Base-by-base conservation (phyloP, 1,140 invertebrate species). In the Papilio machaon region DNA sequence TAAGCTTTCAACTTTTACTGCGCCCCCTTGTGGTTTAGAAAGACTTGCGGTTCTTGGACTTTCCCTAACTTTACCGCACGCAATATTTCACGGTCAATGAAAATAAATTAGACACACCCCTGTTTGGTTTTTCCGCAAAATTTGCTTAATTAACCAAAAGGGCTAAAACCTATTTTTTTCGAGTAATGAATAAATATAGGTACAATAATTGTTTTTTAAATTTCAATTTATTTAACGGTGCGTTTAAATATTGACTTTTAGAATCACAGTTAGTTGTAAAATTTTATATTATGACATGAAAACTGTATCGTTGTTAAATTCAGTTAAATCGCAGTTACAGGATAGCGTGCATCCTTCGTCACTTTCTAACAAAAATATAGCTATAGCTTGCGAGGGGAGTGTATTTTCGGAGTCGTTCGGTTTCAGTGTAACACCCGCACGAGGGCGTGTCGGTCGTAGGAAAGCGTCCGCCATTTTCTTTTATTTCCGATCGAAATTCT, bases 351-450 rank as follows among this genome's bases (percentile, higher is more conserved):
- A 85, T 83, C 81, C 82, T 85, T 87, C 84, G 84, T 85, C 80
- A 79, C 86, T 90, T 88, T 88, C 87, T 88, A 88, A 83, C 85
- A 81, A 82, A 84, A 88, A 85, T 81, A 75, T 78, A 81, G 81
- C 70, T 79, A 75, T 80, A 79, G 80, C 74, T 52, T 80, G 81
- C 80, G 86, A 87, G 89, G 91, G 89, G 88, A 86, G 82, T 81
- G 82, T 94, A 94, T 94, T 94, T 94, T 92, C 84, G 89, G 91
- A 86, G 80, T 83, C 85, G 87, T 93, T 93, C 92, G 93, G 91
- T 93, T 91, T 88, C 91, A 92, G 91, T 86, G 86, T 38, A 85
- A 85, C 83, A 82, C 80, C 87, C 89, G 90, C 84, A 89, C 81
- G 81, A 81, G 77, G 89, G 86, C 91, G 90, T 87, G 89, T 79